phyloP scores from a whole-genome alignment of 2,888 invertebrate genomes.

The Leptinotarsa haldemani region DNA sequence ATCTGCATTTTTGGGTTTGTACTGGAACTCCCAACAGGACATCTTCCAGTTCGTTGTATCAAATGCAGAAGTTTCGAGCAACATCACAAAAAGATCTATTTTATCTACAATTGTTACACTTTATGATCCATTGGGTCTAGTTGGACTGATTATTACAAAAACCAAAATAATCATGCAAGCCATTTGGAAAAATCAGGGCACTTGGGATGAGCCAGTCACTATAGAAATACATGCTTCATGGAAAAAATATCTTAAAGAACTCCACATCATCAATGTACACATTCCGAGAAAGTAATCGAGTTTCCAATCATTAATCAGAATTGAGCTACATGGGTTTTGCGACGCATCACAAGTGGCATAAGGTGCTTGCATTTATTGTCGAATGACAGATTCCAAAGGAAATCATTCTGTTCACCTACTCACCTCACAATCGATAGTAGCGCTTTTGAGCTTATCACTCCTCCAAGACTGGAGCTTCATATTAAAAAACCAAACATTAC shows the following conservation, averaged over 20 bases:
- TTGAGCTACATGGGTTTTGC: background rate
- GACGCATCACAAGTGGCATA: background rate
- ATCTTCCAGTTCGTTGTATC: too few relatives aligned
- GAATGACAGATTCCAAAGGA: background rate
- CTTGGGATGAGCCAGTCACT: background rate
- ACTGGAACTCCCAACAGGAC: too few relatives aligned
- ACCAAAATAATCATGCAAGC: background rate
- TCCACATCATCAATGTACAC: background rate
- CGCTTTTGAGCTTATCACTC: background rate
- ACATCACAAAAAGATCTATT: too few relatives aligned
- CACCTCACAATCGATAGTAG: background rate
- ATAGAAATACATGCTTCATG: background rate
- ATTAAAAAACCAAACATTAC: too few relatives aligned
- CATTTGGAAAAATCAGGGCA: too few relatives aligned
- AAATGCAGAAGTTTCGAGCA: too few relatives aligned
- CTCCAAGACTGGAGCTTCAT: background rate
- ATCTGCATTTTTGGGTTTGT: too few relatives aligned
- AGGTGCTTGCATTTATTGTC: conserved; percentile 3
- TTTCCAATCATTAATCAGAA: too few relatives aligned
- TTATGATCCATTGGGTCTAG: too few relatives aligned
- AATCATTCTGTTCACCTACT: background rate
- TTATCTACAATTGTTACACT: too few relatives aligned
- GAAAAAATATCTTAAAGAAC: background rate
- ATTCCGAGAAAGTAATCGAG: background rate
- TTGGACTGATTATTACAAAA: background rate